These are phyloP conservation scores for Oreohelix idahoensis DNA, from an alignment of 1,140 invertebrate species.

Conservation along the genomic window DNA sequence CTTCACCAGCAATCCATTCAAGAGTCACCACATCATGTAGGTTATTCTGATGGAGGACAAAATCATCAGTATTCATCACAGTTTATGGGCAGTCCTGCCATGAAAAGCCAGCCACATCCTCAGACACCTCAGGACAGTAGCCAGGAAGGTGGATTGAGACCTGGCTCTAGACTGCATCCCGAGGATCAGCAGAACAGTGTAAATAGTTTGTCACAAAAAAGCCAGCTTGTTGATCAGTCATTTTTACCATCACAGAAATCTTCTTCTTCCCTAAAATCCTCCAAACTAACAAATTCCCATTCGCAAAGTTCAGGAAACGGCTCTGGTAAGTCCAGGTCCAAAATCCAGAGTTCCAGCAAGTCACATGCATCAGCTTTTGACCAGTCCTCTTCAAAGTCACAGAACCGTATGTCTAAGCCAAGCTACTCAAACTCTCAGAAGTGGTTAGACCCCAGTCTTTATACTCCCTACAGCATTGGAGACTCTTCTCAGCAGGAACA, in stretches of 20 bases:
- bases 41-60: neutral
- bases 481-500: conserved; percentile 13
- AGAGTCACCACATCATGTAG: neutral
- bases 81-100: neutral
- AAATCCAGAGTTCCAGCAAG: neutral
- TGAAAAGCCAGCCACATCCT: neutral
- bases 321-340: neutral
- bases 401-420: neutral
- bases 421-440: conserved; percentile 18
- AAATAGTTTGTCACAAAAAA: neutral
- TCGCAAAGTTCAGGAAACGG: neutral
- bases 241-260: neutral
- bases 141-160: neutral
- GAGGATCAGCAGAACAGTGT: neutral
- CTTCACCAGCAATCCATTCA: neutral
- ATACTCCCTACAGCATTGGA: conserved; percentile 10
- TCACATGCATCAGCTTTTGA: neutral
- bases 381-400: neutral
- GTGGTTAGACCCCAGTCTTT: conserved; percentile 19
- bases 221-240: neutral
- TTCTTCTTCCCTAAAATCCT: neutral
- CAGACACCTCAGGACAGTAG: neutral
- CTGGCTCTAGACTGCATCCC: neutral
- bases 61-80: neutral
- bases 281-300: neutral